phyloP scores from a whole-genome alignment of 1,140 invertebrate species.

The Drosophila setifemur region DNA sequence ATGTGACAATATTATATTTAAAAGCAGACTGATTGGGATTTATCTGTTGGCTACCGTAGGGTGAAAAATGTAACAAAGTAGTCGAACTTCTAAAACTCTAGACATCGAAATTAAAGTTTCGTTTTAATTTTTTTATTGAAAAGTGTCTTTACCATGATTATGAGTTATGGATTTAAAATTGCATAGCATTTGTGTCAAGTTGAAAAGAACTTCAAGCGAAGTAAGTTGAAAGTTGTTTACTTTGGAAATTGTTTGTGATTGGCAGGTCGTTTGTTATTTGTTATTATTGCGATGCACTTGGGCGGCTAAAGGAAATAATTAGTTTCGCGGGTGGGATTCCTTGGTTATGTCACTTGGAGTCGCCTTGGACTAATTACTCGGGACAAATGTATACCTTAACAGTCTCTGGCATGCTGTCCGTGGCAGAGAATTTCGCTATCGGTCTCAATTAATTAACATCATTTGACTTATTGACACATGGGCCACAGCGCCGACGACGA shows the following conservation, averaged over 20 bases:
- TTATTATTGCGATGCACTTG: conserved; percentile 20
- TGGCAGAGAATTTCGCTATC: conserved; percentile 56
- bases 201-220: neutral
- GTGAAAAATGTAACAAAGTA: neutral
- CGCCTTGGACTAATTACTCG: conserved; percentile 55
- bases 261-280: conserved; percentile 20
- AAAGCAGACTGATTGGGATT: neutral
- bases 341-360: conserved; percentile 36
- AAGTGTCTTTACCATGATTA: neutral
- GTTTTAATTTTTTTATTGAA: neutral
- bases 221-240: too few relatives aligned
- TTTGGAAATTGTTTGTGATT: neutral
- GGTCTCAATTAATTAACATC: conserved; percentile 76
- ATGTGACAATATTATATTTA: conserved; percentile 29
- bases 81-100: neutral
- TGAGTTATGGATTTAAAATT: neutral
- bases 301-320: neutral
- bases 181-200: neutral
- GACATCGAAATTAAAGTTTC: neutral
- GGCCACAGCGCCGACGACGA: conserved; percentile 11
- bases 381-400: conserved; percentile 21
- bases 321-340: conserved; percentile 4
- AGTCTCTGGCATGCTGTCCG: conserved; percentile 53
- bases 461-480: conserved; percentile 78
- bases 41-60: neutral